These are phyloP conservation scores for Stenolophus ochropezus DNA, from an alignment of 2,888 invertebrate species.

Conservation along the genomic window DNA sequence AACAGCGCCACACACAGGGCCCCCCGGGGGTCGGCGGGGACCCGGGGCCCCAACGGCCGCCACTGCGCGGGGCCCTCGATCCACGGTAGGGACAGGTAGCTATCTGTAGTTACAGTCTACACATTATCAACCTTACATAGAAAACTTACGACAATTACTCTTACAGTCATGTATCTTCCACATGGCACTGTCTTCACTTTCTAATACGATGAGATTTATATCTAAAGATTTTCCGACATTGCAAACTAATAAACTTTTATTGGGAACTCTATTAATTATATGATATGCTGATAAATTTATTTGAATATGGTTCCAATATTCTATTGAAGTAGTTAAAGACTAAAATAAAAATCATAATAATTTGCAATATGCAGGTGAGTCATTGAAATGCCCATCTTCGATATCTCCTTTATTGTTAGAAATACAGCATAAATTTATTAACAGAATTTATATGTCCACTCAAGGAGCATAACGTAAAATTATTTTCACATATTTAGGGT, in stretches of 20 bases:
- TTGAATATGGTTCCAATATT: not conserved
- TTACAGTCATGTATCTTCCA: not conserved
- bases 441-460: no score
- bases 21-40: not conserved
- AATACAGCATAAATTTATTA: no score
- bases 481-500: no score
- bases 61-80: not conserved
- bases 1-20: not conserved
- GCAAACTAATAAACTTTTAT: not conserved
- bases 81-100: not conserved
- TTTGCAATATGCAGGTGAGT: no score
- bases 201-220: not conserved
- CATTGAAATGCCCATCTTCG: no score
- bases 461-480: no score
- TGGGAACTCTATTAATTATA: not conserved
- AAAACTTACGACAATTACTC: not conserved
- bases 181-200: not conserved
- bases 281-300: not conserved
- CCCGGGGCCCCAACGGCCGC: not conserved
- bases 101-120: not conserved
- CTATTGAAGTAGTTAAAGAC: not conserved
- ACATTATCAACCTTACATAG: not conserved
- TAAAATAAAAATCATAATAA: not conserved
- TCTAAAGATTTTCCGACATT: not conserved
- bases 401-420: no score